Percentiles rank a stretch among this genome's conserved stretches.
Conservation (phyloP, 1,140 invertebrate species). For the Nebria ingens region DNA sequence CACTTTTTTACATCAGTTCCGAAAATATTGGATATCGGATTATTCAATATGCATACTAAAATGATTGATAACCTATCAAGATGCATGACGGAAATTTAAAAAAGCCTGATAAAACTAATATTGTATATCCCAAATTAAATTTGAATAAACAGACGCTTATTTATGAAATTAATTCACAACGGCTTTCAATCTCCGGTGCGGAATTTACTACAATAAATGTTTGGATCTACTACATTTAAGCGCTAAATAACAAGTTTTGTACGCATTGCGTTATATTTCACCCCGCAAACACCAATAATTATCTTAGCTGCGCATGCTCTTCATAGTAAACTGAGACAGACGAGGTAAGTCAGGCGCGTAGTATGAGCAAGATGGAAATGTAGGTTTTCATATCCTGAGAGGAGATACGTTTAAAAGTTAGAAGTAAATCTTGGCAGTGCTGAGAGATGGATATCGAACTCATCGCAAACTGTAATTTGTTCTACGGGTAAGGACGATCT, state of each 20-base stretch:
- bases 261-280: constrained; percentile 4
- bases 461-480: constrained; percentile 9
- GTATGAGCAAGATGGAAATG: too few species aligned
- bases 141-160: too few species aligned
- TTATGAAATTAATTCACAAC: constrained; percentile 2
- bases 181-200: background rate
- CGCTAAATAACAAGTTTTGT: background rate
- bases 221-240: background rate
- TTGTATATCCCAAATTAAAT: too few species aligned
- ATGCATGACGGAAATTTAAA: too few species aligned
- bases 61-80: too few species aligned
- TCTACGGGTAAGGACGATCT: background rate
- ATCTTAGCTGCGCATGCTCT: too few species aligned
- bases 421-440: constrained; percentile 4
- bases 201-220: background rate
- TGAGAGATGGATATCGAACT: constrained; percentile 6
- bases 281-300: background rate
- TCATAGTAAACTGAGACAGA: background rate
- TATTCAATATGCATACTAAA: too few species aligned
- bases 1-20: too few species aligned
- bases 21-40: too few species aligned
- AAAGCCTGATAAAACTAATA: too few species aligned
- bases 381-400: constrained; percentile 1
- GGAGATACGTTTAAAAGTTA: constrained; percentile 9
- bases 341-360: background rate